phyloP scores from a whole-genome alignment of 2,113 vertebrate genomes.

The Heteronetta atricapilla region DNA sequence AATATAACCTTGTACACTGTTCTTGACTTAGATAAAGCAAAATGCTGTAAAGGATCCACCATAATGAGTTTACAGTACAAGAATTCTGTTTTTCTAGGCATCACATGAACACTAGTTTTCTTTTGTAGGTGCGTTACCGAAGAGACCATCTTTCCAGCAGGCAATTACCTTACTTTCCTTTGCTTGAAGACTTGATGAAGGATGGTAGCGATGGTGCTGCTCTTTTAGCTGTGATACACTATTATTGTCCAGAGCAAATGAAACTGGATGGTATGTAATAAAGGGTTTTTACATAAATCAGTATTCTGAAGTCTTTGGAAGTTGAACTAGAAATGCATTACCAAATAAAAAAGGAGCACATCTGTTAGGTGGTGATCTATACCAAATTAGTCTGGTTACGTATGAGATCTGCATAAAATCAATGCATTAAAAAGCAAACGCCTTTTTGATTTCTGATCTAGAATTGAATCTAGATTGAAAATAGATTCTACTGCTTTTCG shows the following conservation, averaged over 20 bases:
- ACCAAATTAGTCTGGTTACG: background rate
- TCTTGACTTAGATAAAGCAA: background rate
- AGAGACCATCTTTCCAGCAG: conserved; percentile 89
- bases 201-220: conserved; percentile 89
- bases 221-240: conserved; percentile 90
- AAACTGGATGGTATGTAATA: conserved; percentile 88
- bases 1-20: background rate
- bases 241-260: conserved; percentile 94
- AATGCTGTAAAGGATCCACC: conserved; percentile 13
- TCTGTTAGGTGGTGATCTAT: background rate
- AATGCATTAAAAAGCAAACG: background rate
- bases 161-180: conserved; percentile 86
- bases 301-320: background rate
- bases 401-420: background rate
- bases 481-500: background rate
- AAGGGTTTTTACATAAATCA: background rate
- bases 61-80: background rate
- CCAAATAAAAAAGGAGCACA: background rate
- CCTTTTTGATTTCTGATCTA: no score
- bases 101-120: background rate
- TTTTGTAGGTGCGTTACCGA: conserved; percentile 90
- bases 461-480: background rate
- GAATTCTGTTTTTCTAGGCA: background rate
- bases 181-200: conserved; percentile 91
- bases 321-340: background rate